Conservation (phyloP, 2,888 invertebrate genomes). For the Clistopyga incitator region DNA sequence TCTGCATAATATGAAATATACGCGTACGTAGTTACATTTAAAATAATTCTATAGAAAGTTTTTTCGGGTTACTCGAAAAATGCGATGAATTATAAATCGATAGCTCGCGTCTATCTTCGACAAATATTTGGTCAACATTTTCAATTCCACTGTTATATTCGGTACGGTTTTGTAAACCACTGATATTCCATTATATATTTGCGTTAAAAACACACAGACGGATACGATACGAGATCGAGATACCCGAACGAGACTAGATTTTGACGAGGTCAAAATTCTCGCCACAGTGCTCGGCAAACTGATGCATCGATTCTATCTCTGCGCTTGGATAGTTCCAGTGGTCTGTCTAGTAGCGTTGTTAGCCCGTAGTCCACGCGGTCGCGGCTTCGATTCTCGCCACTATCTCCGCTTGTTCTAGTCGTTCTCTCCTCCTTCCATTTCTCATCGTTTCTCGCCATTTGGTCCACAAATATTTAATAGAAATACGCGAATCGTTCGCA, state of each 20-base stretch:
- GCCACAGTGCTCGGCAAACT: not conserved
- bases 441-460: not conserved
- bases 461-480: slow-evolving; percentile 9
- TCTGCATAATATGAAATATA: slow-evolving; percentile 8
- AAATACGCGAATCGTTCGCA: slow-evolving; percentile 8
- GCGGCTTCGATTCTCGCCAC: slow-evolving; percentile 2
- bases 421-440: not conserved
- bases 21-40: not conserved
- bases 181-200: not conserved
- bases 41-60: not conserved
- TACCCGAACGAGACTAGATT: too few species aligned
- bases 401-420: slow-evolving; percentile 1
- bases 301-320: slow-evolving; percentile 10
- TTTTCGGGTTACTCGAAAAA: too few species aligned
- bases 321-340: not conserved
- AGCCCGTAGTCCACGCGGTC: slow-evolving; percentile 12
- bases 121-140: not conserved
- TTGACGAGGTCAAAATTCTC: not conserved
- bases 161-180: not conserved
- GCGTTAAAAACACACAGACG: not conserved
- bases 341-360: slow-evolving; percentile 6
- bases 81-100: not conserved
- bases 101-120: not conserved
- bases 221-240: not conserved
- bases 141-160: not conserved